Conservation (phyloP, 2,113 vertebrate species). For the Tiliqua scincoides region DNA sequence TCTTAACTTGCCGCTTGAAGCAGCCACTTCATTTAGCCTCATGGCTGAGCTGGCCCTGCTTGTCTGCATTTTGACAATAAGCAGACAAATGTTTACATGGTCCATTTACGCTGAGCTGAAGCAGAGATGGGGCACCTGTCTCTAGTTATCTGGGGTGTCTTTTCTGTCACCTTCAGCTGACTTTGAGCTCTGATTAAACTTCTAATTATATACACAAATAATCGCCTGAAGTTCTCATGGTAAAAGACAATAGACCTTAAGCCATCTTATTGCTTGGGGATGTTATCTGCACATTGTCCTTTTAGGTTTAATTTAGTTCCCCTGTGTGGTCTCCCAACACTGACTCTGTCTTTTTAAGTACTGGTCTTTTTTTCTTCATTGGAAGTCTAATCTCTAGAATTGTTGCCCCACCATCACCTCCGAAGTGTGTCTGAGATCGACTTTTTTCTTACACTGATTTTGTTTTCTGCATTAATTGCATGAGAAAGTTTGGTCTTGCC, state of each 20-base stretch:
- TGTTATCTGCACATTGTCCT: slow-evolving; percentile 12
- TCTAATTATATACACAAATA: neutral
- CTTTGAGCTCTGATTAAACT: neutral
- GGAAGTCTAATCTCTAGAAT: slow-evolving; percentile 51
- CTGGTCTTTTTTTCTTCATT: slow-evolving; percentile 46
- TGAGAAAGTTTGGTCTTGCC: slow-evolving; percentile 67
- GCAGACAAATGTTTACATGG: neutral
- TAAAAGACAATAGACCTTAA: neutral
- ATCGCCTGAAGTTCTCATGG: neutral
- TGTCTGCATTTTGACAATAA: neutral
- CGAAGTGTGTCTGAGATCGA: slow-evolving; percentile 52
- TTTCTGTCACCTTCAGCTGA: neutral
- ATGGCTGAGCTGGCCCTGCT: neutral
- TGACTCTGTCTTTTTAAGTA: slow-evolving; percentile 50
- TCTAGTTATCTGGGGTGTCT: neutral
- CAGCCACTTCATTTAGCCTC: too few species aligned
- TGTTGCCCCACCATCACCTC: slow-evolving; percentile 64
- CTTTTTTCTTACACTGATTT: slow-evolving; percentile 53
- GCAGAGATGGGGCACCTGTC: neutral
- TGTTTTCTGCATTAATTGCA: slow-evolving; percentile 61
- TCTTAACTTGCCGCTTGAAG: too few species aligned
- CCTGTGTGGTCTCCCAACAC: slow-evolving; percentile 57
- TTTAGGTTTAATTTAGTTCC: slow-evolving; percentile 46
- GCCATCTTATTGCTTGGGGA: slow-evolving; percentile 11
- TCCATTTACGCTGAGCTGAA: neutral